Base-by-base conservation (phyloP, 1,140 invertebrate genomes). In the Dreissena polymorpha region DNA sequence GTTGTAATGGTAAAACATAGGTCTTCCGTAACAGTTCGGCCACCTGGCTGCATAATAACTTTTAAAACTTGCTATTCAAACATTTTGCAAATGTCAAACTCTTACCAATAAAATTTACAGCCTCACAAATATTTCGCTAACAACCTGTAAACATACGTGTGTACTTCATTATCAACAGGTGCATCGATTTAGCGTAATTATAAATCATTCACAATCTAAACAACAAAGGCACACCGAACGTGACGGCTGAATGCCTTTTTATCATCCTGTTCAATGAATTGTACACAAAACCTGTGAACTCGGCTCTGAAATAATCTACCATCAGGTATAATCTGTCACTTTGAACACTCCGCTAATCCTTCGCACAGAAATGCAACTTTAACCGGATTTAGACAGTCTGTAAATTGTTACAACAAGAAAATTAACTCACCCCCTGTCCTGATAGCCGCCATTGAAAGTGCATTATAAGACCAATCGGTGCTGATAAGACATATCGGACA, bases 381-480 rank as follows among this genome's bases (percentile, higher is more conserved):
- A 72, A 72, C 70, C 10, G 50, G 70, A 72, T 51, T 72, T 72
- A 72, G 50, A 72, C 70, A 49, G 70, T 49, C 27, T 72, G 70
- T 72, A 72, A 72, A 72, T 72, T 72, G 70, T 72, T 29, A 18
- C 70, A 49, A 14, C 49, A 14, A 14, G n/a, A 21, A 49, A n/a
- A 72, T 72, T 72, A 39, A 72, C 50, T 72, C 70, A 16, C 70
- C 70, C 70, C 27, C 70, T 29, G n/a, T 1, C 18, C 10, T 51
- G 70, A 72, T 72, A 72, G 16, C 18, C 2, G 25, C 14, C 29
- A 72, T 51, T 72, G 25, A 49, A 72, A 72, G 70, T 72, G 8
- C 70, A 72, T 72, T 72, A 72, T 10, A 49, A 72, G n/a, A 21
- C 16, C 27, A 14, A 50, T 72, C 49, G 70, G 49, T 18, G 27